Conservation (phyloP, 2,113 vertebrate genomes). For the Tenrec ecaudatus region DNA sequence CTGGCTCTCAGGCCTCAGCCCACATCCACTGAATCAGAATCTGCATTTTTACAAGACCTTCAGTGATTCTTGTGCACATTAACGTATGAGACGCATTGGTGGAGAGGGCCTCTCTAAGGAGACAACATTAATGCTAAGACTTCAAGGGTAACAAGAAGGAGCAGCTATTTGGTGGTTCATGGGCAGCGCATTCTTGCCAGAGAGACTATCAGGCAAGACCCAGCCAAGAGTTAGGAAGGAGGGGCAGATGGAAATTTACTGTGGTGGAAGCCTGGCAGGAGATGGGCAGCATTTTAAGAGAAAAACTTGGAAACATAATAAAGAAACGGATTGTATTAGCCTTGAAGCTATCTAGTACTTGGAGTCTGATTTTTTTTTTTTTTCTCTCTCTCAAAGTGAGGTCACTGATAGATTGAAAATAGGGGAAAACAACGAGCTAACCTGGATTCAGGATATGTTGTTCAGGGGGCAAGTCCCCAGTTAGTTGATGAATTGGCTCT, state of each 20-base stretch:
- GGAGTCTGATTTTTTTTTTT: not conserved
- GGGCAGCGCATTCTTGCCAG: not conserved
- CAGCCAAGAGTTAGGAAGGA: not conserved
- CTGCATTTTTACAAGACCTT: not conserved
- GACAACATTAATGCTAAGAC: not conserved
- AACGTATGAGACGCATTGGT: not conserved
- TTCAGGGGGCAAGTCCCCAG: no score
- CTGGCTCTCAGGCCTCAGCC: not conserved
- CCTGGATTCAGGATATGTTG: not conserved
- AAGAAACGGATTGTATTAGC: not conserved
- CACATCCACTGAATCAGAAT: not conserved
- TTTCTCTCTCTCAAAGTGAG: not conserved
- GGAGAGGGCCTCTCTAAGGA: not conserved
- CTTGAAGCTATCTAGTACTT: not conserved
- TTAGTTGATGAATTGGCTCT: not conserved
- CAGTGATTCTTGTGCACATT: not conserved
- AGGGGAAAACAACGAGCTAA: not conserved
- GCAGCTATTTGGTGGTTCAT: not conserved
- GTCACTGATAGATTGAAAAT: not conserved
- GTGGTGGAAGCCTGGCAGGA: not conserved
- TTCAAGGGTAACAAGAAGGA: not conserved
- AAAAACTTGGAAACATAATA: not conserved
- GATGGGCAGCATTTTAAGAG: not conserved
- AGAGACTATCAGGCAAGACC: not conserved
- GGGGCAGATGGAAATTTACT: not conserved